Evolutionary conservation across 2,113 vertebrate species (phyloP), one percentile per base, ranked within the genome.

Genomic region (Lethenteron reissneri): DNA sequence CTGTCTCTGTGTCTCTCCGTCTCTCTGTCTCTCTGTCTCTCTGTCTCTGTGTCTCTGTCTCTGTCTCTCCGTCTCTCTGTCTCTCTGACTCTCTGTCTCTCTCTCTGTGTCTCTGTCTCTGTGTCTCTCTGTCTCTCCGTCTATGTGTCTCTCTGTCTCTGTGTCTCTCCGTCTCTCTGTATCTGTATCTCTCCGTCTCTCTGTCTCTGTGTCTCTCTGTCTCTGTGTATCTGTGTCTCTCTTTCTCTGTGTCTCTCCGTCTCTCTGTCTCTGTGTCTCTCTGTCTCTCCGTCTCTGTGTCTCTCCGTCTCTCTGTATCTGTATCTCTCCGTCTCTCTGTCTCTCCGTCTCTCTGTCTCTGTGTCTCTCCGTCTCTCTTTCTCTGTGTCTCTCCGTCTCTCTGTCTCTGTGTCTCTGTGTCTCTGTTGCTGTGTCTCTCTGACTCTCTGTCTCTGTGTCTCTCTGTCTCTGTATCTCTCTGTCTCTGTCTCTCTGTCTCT

Each of bases 401-500:
- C 62, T 3, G 15, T 15, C 15, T 19, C 17, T 15, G 3, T 15
- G 15, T 19, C 3, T 15, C n/a, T n/a, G n/a, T n/a, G n/a, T n/a
- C n/a, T n/a, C n/a, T n/a, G n/a, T n/a, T n/a, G n/a, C n/a, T n/a
- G n/a, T n/a, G n/a, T n/a, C n/a, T n/a, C n/a, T n/a, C n/a, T n/a
- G n/a, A n/a, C n/a, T n/a, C 17, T 70, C 4, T 19, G 21, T 56
- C 12, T 17, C 5, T 25, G 5, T 25, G 70, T 9, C 70, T 25
- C 70, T 25, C 3, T 58, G 60, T 57, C 71, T n/a, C n/a, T 73
- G n/a, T n/a, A n/a, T n/a, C n/a, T n/a, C n/a, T n/a, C 12, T 75
- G 19, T 74, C 75, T 76, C 70, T 72, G 19, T 71, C 64, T 76
- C 58, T 74, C 70, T 72, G 69, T 77, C 73, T 75, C 57, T 70